Conservation (phyloP, 2,113 vertebrate species). For the Myanophis thanlyinensis region DNA sequence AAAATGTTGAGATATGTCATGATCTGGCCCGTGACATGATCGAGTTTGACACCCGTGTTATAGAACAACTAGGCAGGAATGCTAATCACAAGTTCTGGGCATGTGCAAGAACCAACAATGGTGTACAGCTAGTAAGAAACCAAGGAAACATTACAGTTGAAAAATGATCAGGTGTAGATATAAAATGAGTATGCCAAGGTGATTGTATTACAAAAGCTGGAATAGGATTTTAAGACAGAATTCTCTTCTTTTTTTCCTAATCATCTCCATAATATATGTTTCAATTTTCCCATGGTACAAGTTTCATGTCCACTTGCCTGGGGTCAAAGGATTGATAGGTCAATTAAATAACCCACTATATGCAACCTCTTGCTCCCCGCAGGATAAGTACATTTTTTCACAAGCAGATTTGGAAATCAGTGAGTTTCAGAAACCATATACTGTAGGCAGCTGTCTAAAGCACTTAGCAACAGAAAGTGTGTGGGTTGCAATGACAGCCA, state of each 20-base stretch:
- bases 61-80: neutral
- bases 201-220: neutral
- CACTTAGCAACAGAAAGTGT: conserved; percentile 73
- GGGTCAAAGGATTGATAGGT: neutral
- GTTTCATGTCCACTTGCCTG: neutral
- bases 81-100: neutral
- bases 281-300: neutral
- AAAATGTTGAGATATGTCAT: too few species aligned
- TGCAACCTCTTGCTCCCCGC: neutral
- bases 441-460: conserved; percentile 69
- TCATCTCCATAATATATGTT: neutral
- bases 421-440: conserved; percentile 65
- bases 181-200: neutral
- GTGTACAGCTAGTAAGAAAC: neutral
- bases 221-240: neutral
- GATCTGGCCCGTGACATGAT: too few species aligned
- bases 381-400: neutral
- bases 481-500: conserved; percentile 68
- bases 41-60: neutral
- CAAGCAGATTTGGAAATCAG: conserved; percentile 58
- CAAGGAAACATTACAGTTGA: neutral
- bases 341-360: neutral
- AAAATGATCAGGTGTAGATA: neutral
- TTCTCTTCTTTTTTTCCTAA: neutral
- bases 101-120: neutral